A percentile compares a stretch with the other conserved stretches of the same genome.
phyloP scores from a whole-genome alignment of 2,888 invertebrate genomes.

The Leptura quadrifasciata region DNA sequence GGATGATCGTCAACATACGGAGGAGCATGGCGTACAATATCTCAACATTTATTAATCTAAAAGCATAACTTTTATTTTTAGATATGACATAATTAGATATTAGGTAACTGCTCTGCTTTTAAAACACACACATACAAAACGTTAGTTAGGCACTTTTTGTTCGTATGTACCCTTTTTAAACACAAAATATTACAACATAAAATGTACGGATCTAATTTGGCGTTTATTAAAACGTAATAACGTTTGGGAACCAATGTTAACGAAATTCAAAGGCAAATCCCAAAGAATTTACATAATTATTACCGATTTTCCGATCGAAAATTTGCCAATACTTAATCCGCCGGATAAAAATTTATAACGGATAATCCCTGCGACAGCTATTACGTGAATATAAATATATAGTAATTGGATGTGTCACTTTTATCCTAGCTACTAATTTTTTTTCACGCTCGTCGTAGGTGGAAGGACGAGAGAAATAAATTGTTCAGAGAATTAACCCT shows the following conservation, averaged over 20 bases:
- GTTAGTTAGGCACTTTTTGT: no score
- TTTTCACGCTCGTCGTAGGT: neutral
- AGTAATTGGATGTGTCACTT: neutral
- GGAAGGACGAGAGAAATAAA: neutral
- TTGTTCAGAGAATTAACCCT: neutral
- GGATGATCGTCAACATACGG: no score
- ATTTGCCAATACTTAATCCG: neutral
- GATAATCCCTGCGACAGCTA: slow-evolving; percentile 7
- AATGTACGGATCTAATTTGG: no score
- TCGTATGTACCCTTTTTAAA: no score
- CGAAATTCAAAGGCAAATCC: slow-evolving; percentile 3
- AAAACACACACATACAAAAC: no score
- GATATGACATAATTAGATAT: no score
- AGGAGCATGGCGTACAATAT: no score
- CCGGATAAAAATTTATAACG: neutral
- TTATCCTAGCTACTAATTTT: neutral
- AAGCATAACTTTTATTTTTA: no score
- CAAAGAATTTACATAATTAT: slow-evolving; percentile 7
- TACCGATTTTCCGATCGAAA: neutral
- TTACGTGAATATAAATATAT: neutral
- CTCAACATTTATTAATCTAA: no score
- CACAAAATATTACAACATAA: no score
- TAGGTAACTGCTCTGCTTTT: no score
- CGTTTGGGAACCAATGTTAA: neutral
- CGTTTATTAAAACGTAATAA: neutral